Conservation (phyloP, 1,140 invertebrate genomes). For the Globodera rostochiensis region DNA sequence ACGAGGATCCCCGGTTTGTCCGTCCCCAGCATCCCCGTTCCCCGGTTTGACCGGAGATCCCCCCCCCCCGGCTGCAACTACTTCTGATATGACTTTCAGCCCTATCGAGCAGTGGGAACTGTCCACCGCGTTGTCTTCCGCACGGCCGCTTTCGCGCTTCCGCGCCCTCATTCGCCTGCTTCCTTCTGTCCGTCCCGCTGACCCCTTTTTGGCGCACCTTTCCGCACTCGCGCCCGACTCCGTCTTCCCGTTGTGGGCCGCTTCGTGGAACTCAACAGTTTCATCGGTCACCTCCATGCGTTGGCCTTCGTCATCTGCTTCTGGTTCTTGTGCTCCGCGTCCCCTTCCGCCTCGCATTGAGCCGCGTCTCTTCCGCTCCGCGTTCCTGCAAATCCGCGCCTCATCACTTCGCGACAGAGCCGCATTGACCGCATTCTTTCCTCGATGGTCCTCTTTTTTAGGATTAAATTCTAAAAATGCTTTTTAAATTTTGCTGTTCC, state of each 20-base stretch:
- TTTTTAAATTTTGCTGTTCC: background rate
- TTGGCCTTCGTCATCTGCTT: background rate
- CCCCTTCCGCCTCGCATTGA: constrained; percentile 2
- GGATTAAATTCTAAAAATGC: background rate
- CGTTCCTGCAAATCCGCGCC: background rate
- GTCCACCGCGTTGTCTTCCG: background rate
- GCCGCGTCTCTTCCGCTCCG: background rate
- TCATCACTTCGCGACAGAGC: background rate
- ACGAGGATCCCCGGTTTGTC: too few species aligned
- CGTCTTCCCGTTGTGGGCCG: background rate
- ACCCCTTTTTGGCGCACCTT: background rate
- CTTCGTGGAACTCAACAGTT: background rate
- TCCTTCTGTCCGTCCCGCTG: background rate
- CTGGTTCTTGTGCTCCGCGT: background rate
- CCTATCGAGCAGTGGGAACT: constrained; percentile 10
- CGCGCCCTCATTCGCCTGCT: constrained; percentile 3
- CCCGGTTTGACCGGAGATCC: too few species aligned
- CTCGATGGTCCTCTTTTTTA: background rate
- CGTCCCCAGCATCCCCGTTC: too few species aligned
- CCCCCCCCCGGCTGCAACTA: background rate
- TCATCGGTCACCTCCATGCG: background rate
- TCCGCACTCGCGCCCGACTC: background rate
- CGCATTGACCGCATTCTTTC: constrained; percentile 6
- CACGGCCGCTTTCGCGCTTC: constrained; percentile 12
- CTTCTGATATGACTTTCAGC: background rate